Base-by-base conservation (phyloP, 2,113 vertebrate species). In the Pheucticus melanocephalus region DNA sequence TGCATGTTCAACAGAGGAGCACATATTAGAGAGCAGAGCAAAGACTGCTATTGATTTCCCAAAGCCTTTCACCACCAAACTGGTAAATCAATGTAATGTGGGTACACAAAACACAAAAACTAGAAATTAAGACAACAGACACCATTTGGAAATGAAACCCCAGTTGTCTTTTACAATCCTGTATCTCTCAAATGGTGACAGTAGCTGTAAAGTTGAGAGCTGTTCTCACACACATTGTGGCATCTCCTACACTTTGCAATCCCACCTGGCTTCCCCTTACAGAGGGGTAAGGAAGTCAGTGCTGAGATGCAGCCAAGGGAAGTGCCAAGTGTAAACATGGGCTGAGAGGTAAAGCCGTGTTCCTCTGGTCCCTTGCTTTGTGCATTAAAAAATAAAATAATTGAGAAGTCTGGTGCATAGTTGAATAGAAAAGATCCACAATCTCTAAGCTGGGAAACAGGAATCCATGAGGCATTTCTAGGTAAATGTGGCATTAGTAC, bases 1-100 rank as follows among this genome's bases (percentile, higher is more conserved):
- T 99, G 95, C 3, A 20, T 21, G 35, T 84, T 88, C 57, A 96
- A 92, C 44, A 96, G 47, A 96, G 14, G 5, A 92, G 31, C 11
- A 71, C n/a, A 40, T 31, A 37, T 97, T 61, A 96, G 33, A 42
- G 9, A 47, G 12, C 5, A 45, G 6, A 42, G 9, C 31, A 85
- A 91, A 91, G 37, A 45, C 3, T 31, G 33, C 31, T 68, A 15
- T 11, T 77, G 42, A 47, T 40, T 91, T 72, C 30, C 24, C 66
- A 70, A 81, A 60, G 10, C 9, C 23, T 63, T 71, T 54, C 15
- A 80, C 40, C 17, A 7, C 18, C 11, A 56, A 42, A 60, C 15
- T 24, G 6, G 12, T 31, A 69, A 61, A 73, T 42, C 53, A 42
- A 5, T 0, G 0, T 22, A 42, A 50, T 0, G 2, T 11, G 45